Percentiles rank a stretch among this genome's conserved stretches.
Conservation (phyloP, 1,140 invertebrate species). For the Stratiolaelaps scimitus region DNA sequence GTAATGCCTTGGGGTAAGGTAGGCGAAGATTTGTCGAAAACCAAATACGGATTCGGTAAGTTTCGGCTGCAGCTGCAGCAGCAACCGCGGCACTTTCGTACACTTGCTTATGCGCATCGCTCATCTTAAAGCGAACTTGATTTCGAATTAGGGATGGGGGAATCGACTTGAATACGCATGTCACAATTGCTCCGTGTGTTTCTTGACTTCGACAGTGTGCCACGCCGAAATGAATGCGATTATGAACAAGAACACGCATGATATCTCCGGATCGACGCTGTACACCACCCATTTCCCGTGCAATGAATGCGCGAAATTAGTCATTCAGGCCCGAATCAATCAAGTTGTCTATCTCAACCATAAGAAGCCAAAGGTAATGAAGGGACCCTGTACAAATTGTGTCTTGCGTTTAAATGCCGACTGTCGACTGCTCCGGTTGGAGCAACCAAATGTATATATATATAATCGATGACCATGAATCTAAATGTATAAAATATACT, state of each 20-base stretch:
- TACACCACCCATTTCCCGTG: slow-evolving; percentile 84
- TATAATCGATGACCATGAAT: too few species aligned
- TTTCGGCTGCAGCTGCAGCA: neutral
- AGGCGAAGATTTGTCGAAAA: slow-evolving; percentile 48
- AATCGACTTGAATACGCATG: too few species aligned
- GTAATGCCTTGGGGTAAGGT: slow-evolving; percentile 69
- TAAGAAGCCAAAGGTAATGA: slow-evolving; percentile 54
- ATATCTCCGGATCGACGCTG: slow-evolving; percentile 57
- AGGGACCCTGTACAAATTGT: too few species aligned
- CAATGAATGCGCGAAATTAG: slow-evolving; percentile 90
- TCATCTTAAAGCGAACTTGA: too few species aligned
- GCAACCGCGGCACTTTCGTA: too few species aligned
- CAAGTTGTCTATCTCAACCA: slow-evolving; percentile 65
- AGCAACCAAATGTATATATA: too few species aligned
- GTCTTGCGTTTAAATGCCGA: too few species aligned
- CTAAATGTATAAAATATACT: too few species aligned
- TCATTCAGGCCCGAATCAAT: slow-evolving; percentile 85
- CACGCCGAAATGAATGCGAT: slow-evolving; percentile 96
- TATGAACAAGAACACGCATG: slow-evolving; percentile 67
- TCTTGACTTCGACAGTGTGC: slow-evolving; percentile 53
- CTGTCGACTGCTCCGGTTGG: too few species aligned
- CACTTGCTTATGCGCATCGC: too few species aligned
- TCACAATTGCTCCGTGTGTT: neutral
- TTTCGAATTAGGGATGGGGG: too few species aligned
- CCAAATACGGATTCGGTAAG: slow-evolving; percentile 71